phyloP scores from a whole-genome alignment of 2,888 invertebrate genomes.

The Punctoribates punctum region DNA sequence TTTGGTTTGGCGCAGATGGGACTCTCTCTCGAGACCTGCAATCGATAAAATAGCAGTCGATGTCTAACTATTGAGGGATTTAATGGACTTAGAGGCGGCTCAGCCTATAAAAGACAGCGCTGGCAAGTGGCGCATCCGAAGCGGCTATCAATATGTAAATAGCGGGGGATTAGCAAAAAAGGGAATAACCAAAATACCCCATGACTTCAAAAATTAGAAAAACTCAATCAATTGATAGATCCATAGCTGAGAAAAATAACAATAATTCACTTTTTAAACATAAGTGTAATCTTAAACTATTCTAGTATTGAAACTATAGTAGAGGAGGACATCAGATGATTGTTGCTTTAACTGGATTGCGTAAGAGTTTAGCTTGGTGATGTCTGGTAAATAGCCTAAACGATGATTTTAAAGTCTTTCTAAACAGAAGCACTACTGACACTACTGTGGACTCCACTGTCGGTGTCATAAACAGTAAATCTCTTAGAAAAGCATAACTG shows the following conservation, averaged over 20 bases:
- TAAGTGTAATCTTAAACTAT: too few species aligned
- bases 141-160: constrained; percentile 23
- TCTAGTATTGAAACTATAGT: too few species aligned
- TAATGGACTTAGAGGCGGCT: constrained; percentile 27
- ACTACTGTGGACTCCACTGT: neutral
- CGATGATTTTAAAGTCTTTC: neutral
- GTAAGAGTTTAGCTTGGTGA: too few species aligned
- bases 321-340: too few species aligned
- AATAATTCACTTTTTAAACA: too few species aligned
- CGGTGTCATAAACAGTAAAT: constrained; percentile 34
- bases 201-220: too few species aligned
- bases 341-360: too few species aligned
- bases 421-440: neutral
- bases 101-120: neutral
- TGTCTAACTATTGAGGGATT: constrained; percentile 33
- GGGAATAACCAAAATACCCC: too few species aligned
- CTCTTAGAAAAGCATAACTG: constrained; percentile 5
- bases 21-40: constrained; percentile 32
- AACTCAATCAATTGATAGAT: too few species aligned
- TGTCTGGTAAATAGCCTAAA: too few species aligned
- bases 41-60: constrained; percentile 34
- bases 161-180: too few species aligned
- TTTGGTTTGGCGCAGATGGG: constrained; percentile 36
- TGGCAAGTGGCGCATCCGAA: constrained; percentile 23
- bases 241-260: too few species aligned